These are phyloP conservation scores for Chalcis sispes DNA, from an alignment of 2,888 invertebrate species.

Conservation along the genomic window DNA sequence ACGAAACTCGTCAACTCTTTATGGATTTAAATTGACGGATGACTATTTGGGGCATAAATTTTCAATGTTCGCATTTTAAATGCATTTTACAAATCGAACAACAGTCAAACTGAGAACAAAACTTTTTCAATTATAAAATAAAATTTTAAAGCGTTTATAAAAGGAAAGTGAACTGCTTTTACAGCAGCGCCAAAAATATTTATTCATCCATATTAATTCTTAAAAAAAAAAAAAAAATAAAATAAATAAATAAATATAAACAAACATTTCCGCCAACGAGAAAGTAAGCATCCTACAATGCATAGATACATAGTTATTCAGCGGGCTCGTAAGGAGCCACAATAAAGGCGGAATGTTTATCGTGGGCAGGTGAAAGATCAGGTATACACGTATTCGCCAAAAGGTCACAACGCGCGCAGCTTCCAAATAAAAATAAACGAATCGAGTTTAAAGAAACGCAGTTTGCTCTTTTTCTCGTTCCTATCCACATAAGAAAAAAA, in stretches of 20 bases:
- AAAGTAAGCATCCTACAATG: no score
- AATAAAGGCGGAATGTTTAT: slow-evolving; percentile 54
- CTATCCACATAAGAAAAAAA: not conserved
- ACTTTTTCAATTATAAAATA: not conserved
- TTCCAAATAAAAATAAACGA: slow-evolving; percentile 41
- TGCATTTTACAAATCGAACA: not conserved
- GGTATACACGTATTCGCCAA: slow-evolving; percentile 19
- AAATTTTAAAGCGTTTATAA: no score
- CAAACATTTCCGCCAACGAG: slow-evolving; percentile 6
- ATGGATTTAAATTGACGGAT: not conserved
- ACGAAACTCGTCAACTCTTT: slow-evolving; percentile 5
- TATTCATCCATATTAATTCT: not conserved
- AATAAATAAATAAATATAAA: no score
- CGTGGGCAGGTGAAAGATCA: slow-evolving; percentile 51
- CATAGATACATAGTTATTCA: no score
- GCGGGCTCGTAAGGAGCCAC: slow-evolving; percentile 4
- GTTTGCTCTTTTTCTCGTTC: slow-evolving; percentile 20
- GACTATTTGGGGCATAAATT: not conserved
- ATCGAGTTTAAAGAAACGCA: slow-evolving; percentile 27
- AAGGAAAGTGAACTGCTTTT: not conserved
- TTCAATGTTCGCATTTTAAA: not conserved
- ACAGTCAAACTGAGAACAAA: not conserved
- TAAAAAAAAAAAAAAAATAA: no score
- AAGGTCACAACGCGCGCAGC: slow-evolving; percentile 8
- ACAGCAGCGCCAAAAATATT: slow-evolving; percentile 10